These are phyloP conservation scores for Fulica atra DNA, from an alignment of 2,113 vertebrate genomes.

Conservation along the genomic window DNA sequence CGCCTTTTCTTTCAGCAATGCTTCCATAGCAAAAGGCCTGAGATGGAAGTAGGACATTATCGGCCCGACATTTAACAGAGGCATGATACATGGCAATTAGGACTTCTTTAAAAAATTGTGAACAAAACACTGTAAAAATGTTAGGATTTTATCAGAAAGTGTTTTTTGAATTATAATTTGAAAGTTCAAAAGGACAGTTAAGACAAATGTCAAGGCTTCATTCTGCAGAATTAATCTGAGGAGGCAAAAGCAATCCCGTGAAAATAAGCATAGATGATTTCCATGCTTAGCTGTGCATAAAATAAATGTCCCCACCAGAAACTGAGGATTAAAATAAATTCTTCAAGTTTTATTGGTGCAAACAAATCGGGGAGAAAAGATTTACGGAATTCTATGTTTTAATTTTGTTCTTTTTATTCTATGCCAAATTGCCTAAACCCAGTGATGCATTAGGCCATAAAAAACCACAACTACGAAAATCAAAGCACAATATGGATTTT, in stretches of 20 bases:
- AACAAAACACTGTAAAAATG: background rate
- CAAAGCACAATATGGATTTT: background rate
- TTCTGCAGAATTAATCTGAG: slow-evolving; percentile 36
- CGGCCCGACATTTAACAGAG: background rate
- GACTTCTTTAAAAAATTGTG: background rate
- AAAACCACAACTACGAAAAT: slow-evolving; percentile 43
- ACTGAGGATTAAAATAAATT: background rate
- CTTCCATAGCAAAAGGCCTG: background rate
- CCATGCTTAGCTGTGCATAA: slow-evolving; percentile 22
- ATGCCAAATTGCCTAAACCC: background rate
- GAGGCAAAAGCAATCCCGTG: background rate
- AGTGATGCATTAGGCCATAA: background rate
- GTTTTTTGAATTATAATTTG: background rate
- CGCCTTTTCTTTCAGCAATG: background rate
- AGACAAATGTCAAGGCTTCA: background rate
- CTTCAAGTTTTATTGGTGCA: slow-evolving; percentile 32
- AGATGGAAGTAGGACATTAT: background rate
- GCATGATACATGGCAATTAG: background rate
- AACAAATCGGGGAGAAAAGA: slow-evolving; percentile 28
- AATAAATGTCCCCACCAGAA: slow-evolving; percentile 29
- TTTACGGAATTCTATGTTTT: slow-evolving; percentile 21
- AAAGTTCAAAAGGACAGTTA: slow-evolving; percentile 12
- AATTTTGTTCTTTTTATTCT: slow-evolving; percentile 53
- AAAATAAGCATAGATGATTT: background rate
- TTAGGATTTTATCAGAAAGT: background rate